These are phyloP conservation scores for Meriones psammophilus DNA, from an alignment of 2,797 vertebrate species.

Conservation along the genomic window DNA sequence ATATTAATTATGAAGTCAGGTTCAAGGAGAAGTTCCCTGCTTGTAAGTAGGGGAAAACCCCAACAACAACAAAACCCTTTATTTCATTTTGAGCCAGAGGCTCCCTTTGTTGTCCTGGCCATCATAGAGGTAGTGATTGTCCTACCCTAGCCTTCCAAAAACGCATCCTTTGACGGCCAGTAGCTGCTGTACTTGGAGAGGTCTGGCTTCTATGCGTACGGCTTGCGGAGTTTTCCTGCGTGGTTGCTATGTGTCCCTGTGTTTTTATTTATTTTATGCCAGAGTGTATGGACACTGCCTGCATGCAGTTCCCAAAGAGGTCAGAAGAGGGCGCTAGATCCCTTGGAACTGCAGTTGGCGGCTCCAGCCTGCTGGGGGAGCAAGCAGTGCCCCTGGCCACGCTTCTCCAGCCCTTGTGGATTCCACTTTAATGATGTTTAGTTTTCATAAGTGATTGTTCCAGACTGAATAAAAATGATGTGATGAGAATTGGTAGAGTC, in stretches of 20 bases:
- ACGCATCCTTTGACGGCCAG: neutral
- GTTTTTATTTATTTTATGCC: neutral
- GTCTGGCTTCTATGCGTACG: too few relatives aligned
- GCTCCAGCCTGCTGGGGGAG: neutral
- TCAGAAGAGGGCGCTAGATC: neutral
- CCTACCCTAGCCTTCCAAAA: neutral
- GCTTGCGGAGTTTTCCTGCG: neutral
- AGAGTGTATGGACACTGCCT: neutral
- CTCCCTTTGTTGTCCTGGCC: neutral
- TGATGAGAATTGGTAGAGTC: neutral
- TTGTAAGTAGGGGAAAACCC: neutral
- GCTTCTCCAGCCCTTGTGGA: neutral
- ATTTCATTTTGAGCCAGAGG: neutral
- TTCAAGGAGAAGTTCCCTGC: neutral
- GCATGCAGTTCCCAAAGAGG: neutral
- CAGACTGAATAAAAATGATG: neutral
- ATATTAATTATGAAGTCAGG: conserved; percentile 27
- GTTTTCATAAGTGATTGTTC: neutral
- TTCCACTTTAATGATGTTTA: neutral
- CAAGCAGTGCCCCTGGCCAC: neutral
- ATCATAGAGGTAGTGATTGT: neutral
- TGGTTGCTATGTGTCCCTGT: neutral
- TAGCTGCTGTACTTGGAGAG: too few relatives aligned
- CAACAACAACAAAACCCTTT: neutral
- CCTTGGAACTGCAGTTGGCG: neutral